phyloP scores from a whole-genome alignment of 2,797 vertebrate genomes.

The Nyctibius grandis region DNA sequence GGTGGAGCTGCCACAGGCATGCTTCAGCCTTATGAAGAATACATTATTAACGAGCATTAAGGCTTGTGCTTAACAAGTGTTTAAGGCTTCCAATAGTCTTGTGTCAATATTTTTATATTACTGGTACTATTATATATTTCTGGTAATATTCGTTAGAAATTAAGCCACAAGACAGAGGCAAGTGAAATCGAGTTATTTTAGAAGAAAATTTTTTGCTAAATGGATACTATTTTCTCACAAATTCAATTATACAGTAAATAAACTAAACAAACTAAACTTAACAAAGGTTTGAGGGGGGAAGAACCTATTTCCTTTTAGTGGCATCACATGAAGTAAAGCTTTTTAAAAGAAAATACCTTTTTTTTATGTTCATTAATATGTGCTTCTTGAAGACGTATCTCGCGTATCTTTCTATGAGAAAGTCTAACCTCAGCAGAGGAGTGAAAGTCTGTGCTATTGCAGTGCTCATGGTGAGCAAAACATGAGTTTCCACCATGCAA shows the following conservation, averaged over 20 bases:
- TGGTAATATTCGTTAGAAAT: background rate
- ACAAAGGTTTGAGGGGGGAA: background rate
- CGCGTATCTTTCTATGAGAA: background rate
- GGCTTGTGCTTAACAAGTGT: background rate
- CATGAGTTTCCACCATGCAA: fast-evolving
- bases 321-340: background rate
- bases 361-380: background rate
- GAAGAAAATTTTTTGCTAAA: background rate
- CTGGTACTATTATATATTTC: background rate
- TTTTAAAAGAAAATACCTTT: background rate
- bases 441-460: background rate
- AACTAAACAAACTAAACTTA: background rate
- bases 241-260: background rate
- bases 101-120: background rate
- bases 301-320: background rate
- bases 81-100: background rate
- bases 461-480: background rate
- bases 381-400: background rate
- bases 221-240: background rate
- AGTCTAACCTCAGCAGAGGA: background rate
- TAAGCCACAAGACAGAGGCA: background rate
- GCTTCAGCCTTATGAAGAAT: background rate
- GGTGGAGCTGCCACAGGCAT: background rate
- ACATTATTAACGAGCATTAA: background rate
- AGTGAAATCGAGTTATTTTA: background rate